A percentile compares a stretch with the other conserved stretches of the same genome.
phyloP scores from a whole-genome alignment of 2,888 invertebrate genomes.

The Uloborus plumipes region DNA sequence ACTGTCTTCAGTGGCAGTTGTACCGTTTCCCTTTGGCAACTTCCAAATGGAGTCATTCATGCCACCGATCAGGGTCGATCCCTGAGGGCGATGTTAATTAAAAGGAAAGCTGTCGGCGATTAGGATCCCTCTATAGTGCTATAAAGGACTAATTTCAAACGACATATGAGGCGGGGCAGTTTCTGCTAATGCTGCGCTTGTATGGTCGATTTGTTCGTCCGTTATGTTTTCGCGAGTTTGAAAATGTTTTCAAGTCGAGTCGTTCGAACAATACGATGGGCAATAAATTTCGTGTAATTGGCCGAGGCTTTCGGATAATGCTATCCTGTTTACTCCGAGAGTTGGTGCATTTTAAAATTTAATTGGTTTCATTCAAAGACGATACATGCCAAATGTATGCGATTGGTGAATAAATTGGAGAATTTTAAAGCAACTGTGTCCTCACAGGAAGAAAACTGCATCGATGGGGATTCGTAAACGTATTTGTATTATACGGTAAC shows the following conservation, averaged over 20 bases:
- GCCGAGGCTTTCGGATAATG: slow-evolving; percentile 38
- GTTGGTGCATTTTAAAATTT: slow-evolving; percentile 34
- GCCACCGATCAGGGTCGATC: slow-evolving; percentile 22
- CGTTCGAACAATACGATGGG: slow-evolving; percentile 27
- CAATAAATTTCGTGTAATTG: slow-evolving; percentile 44
- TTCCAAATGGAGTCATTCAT: slow-evolving; percentile 19
- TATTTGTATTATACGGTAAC: no score
- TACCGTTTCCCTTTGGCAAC: slow-evolving; percentile 26
- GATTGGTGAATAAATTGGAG: not conserved
- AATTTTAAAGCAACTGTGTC: no score
- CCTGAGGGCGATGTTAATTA: slow-evolving; percentile 39
- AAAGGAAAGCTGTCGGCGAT: slow-evolving; percentile 50
- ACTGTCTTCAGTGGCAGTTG: slow-evolving; percentile 27
- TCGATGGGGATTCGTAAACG: no score
- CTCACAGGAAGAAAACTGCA: no score
- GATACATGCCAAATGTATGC: slow-evolving; percentile 12
- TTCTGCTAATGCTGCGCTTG: slow-evolving; percentile 12
- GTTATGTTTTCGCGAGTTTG: slow-evolving; percentile 50
- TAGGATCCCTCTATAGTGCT: slow-evolving; percentile 22
- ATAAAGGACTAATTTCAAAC: slow-evolving; percentile 53
- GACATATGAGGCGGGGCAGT: slow-evolving; percentile 15
- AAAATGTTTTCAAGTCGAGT: slow-evolving; percentile 26
- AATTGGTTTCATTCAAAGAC: slow-evolving; percentile 19
- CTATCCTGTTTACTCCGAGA: slow-evolving; percentile 30
- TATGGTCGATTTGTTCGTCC: slow-evolving; percentile 23